Base-by-base conservation (phyloP, 2,113 vertebrate species). In the Pelmatolapia mariae region DNA sequence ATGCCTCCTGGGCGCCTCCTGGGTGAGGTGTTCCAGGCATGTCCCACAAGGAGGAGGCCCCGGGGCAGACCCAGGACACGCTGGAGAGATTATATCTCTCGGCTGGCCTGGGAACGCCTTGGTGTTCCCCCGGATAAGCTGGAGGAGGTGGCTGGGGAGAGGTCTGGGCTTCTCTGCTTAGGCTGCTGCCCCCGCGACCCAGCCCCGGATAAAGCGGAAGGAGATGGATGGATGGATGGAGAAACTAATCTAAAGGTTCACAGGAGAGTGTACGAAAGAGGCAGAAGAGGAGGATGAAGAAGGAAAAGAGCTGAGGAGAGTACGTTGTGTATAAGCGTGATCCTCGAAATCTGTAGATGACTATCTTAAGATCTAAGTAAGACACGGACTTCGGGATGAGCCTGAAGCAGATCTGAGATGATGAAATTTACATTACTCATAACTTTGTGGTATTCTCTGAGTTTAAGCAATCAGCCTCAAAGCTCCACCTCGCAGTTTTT, bases 131-230 rank as follows among this genome's bases (percentile, higher is more conserved):
- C 19, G 2, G 52, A n/a, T 6, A n/a, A n/a, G 50, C 19, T 53
- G 0, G 50, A 53, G 50, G 19, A 52, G 50, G 16, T 2, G 47
- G 5, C 50, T 52, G 50, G 9, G 9, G 9, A n/a, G 19, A 52
- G 50, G 50, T 53, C 19, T 52, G 50, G 5, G 18, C 18, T 0
- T 52, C 50, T 52, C 0, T n/a, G 19, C 50, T 53, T 53, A 6
- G 50, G 18, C 18, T 52, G 0, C 50, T n/a, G 8, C 18, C 18
- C 4, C 18, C 4, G 2, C 8, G 8, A 52, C 8, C 18, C 3
- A 0, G 47, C 47, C 47, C 0, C 8, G 8, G 47, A 52, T 9
- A 52, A 52, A 19, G 18, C 4, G 8, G 47, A 52, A 0, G 47
- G 19, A 19, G 47, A n/a, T n/a, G n/a, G n/a, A n/a, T n/a, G n/a